Percentiles rank a stretch among this genome's conserved stretches.
phyloP scores from a whole-genome alignment of 37 sponge, comb jelly and placozoan species.

The Trichoplax adhaerens region DNA sequence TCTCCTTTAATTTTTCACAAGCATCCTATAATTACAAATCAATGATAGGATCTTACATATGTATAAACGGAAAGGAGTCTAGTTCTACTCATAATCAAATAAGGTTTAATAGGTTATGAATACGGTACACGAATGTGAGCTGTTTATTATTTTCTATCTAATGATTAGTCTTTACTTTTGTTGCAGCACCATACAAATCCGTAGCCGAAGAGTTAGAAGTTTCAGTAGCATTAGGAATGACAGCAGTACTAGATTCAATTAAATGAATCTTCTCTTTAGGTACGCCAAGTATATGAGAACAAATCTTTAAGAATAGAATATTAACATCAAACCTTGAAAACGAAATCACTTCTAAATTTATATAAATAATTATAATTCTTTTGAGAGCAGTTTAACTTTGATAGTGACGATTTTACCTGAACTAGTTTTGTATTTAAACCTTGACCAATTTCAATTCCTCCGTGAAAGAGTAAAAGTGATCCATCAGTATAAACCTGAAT shows the following conservation, averaged over 20 bases:
- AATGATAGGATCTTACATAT: no score
- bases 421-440: conserved; percentile 83
- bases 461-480: conserved; percentile 60
- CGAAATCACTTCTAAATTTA: no score
- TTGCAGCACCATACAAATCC: conserved; percentile 74
- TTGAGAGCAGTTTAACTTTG: neutral
- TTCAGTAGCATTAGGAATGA: conserved; percentile 42
- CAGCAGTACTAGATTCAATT: conserved; percentile 46
- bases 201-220: conserved; percentile 64
- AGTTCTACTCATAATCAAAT: no score
- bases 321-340: no score
- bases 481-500: conserved; percentile 68
- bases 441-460: conserved; percentile 84
- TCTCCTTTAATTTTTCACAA: no score
- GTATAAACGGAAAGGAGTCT: no score
- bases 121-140: no score
- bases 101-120: no score
- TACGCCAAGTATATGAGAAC: conserved; percentile 40
- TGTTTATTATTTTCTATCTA: no score
- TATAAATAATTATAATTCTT: no score
- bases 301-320: conserved; percentile 19
- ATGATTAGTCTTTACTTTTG: conserved; percentile 21
- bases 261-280: conserved; percentile 36
- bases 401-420: conserved; percentile 9
- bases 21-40: no score